phyloP scores from a whole-genome alignment of 2,797 vertebrate genomes.

The Sebastes paucispinis region DNA sequence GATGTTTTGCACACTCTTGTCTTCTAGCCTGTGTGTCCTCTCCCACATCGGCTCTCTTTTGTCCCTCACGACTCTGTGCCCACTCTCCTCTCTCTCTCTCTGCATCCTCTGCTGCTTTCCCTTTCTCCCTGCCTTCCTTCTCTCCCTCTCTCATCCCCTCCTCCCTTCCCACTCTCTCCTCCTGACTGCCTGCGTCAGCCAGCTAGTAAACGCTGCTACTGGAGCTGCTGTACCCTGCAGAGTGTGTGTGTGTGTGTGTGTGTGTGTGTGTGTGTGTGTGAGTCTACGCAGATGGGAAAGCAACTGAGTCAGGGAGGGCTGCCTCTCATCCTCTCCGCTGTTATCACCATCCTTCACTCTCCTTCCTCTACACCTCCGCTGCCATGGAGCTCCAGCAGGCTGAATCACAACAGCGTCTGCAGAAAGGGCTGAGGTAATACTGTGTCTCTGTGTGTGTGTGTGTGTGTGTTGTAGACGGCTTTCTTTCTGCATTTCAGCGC shows the following conservation, averaged over 20 bases:
- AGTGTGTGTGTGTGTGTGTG: conserved; percentile 25
- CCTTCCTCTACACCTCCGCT: conserved; percentile 62
- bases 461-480: neutral
- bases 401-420: conserved; percentile 69
- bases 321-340: conserved; percentile 67
- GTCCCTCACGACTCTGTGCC: conserved; percentile 32
- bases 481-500: neutral
- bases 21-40: neutral
- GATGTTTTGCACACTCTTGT: conserved; percentile 6
- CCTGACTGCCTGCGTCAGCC: conserved; percentile 73
- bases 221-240: conserved; percentile 60
- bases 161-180: conserved; percentile 28
- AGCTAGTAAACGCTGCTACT: conserved; percentile 49
- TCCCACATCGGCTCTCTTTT: conserved; percentile 20
- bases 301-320: conserved; percentile 72
- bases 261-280: conserved; percentile 40
- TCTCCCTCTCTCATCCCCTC: neutral
- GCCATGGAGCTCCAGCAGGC: conserved; percentile 75
- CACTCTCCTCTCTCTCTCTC: conserved; percentile 3
- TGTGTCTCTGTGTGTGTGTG: conserved; percentile 19
- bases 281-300: conserved; percentile 65
- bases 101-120: neutral
- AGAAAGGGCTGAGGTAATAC: conserved; percentile 75
- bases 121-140: neutral
- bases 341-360: conserved; percentile 57